Evolutionary conservation across 1,140 invertebrate species (phyloP).

Genomic region (Protaetia brevitarsis): DNA sequence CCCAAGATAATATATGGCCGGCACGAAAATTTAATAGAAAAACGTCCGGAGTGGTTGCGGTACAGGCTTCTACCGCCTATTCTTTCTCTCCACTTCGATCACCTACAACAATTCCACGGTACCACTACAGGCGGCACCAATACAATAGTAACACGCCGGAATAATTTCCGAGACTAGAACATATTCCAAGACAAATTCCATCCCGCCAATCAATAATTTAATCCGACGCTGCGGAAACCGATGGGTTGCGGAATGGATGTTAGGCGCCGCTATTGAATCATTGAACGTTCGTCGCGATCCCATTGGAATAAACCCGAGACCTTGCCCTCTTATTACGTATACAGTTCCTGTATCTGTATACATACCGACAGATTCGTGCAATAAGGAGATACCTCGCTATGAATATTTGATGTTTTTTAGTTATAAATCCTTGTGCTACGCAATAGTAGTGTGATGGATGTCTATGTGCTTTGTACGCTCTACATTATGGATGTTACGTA

Average conservation of each 20-base stretch:
- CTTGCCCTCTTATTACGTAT: neutral
- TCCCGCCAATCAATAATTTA: conserved; percentile 4
- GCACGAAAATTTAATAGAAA: conserved; percentile 26
- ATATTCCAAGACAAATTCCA: conserved; percentile 8
- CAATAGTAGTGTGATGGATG: too few relatives aligned
- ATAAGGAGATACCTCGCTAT: neutral
- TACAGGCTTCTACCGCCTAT: neutral
- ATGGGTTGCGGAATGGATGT: neutral
- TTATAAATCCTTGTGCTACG: too few relatives aligned
- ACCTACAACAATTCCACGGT: neutral
- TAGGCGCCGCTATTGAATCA: neutral
- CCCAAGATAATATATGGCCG: conserved; percentile 28
- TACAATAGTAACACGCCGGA: neutral
- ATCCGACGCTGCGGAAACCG: neutral
- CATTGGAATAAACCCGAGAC: neutral
- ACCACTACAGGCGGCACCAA: neutral
- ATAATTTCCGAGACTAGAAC: neutral
- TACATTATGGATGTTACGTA: too few relatives aligned
- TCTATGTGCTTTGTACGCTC: too few relatives aligned
- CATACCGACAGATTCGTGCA: neutral
- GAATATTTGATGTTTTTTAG: conserved; percentile 10
- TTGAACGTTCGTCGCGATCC: neutral
- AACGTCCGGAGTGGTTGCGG: neutral
- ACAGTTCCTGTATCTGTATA: neutral
- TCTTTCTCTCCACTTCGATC: neutral